phyloP scores from a whole-genome alignment of 2,113 vertebrate genomes.

The Pristiophorus japonicus region DNA sequence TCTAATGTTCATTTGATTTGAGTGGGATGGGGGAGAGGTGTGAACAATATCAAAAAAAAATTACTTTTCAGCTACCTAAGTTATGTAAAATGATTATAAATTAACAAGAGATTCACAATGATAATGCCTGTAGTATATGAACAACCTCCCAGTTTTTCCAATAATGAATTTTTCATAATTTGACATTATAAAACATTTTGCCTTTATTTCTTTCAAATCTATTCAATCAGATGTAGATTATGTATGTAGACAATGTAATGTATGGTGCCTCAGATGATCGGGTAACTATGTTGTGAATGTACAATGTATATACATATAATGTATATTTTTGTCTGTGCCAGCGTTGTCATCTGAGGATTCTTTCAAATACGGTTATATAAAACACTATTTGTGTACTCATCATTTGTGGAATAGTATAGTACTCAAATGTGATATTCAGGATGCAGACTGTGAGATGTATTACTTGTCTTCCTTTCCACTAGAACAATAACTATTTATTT shows the following conservation, averaged over 20 bases:
- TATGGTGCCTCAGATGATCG: slow-evolving; percentile 36
- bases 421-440: slow-evolving; percentile 61
- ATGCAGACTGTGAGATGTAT: slow-evolving; percentile 47
- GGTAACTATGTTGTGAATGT: slow-evolving; percentile 55
- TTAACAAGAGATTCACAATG: neutral
- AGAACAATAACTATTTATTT: slow-evolving; percentile 77
- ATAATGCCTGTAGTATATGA: neutral
- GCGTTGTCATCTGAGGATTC: slow-evolving; percentile 53
- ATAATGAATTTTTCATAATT: neutral
- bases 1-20: neutral
- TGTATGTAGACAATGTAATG: slow-evolving; percentile 7
- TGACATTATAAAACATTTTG: neutral
- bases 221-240: neutral
- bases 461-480: slow-evolving; percentile 54
- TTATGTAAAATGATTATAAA: neutral
- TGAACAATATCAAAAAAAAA: neutral
- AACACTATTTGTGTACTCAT: slow-evolving; percentile 47
- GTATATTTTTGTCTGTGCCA: slow-evolving; percentile 80
- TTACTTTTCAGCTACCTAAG: neutral
- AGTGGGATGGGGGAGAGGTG: neutral
- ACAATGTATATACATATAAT: slow-evolving; percentile 53
- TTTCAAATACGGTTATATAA: slow-evolving; percentile 52
- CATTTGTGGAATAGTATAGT: slow-evolving; percentile 54
- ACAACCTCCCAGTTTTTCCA: neutral
- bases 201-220: neutral